Percentiles rank a stretch among this genome's conserved stretches.
phyloP scores from a whole-genome alignment of 2,113 vertebrate genomes.

The Myotis davidii region DNA sequence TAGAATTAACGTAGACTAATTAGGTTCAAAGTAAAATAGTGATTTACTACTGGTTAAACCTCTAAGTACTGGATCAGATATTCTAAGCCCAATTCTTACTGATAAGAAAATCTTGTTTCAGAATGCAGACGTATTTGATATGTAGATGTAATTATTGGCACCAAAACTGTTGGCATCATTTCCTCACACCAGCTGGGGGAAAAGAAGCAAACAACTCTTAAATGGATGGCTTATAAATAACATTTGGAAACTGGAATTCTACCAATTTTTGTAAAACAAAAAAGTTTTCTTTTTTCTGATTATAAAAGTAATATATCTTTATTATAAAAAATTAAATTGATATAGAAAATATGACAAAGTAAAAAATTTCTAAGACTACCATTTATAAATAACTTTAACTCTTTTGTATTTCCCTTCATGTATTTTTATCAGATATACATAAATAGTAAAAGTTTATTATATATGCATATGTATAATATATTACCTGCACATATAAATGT shows the following conservation, averaged over 20 bases:
- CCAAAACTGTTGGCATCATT: conserved; percentile 13
- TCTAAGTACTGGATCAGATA: background rate
- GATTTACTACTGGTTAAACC: background rate
- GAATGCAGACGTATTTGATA: conserved; percentile 16
- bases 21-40: background rate
- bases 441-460: background rate
- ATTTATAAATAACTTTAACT: background rate
- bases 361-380: background rate
- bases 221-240: background rate
- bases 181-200: background rate
- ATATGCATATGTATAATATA: background rate
- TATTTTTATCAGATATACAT: background rate
- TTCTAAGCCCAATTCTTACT: background rate
- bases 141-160: conserved; percentile 43
- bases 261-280: background rate
- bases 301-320: conserved; percentile 8
- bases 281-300: background rate
- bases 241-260: conserved; percentile 51
- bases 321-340: background rate
- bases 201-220: background rate
- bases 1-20: background rate
- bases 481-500: background rate
- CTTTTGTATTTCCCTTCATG: background rate
- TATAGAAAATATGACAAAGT: background rate
- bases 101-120: conserved; percentile 40